Evolutionary conservation across 2,888 invertebrate genomes (phyloP), one percentile per base, ranked within the genome.

Genomic region (Geotrupes spiniger): DNA sequence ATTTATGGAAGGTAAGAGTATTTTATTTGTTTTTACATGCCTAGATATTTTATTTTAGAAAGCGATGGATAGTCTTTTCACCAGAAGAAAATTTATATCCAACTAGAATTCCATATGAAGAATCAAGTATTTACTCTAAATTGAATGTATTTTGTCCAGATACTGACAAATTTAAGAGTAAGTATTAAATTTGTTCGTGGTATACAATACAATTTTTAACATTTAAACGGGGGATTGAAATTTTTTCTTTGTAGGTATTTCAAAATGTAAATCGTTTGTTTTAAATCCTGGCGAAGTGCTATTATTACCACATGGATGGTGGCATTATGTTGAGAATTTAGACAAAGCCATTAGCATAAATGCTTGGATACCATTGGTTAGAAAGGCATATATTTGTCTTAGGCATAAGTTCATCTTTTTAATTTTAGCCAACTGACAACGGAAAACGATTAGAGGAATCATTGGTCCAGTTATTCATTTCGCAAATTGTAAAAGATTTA

Each of bases 251-350:
- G 36, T 49, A 67, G 69, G 54, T 39, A 44, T 67, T 38, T 51
- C 42, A 21, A 58, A 62, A 46, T 67, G 66, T 40, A 63, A 62
- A 54, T 63, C 82, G 53, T 80, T 92, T 21, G 79, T 81, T 43
- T 72, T 97, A 40, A 76, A 83, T 36, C 86, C 92, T 6, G 93
- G 94, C 0, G 92, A 97, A 72, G 87, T 92, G 0, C 74, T 98
- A 26, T 81, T 89, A 62, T 88, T 98, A 4, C 97, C 97, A 0
- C 80, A 82, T 51, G 87, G 89, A 51, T 98, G 97, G 96, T 98
- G 97, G 97, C 97, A 97, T 75, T 95, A 89, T 75, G 97, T 96
- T 1, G 90, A 92, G 72, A 93, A 94, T 67, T 88, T 92, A 76
- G 75, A 78, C 2, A 69, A 77, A 27, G 78, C 84, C 38, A 78